Conservation (phyloP, 2,888 invertebrate species). For the Drosophila prostipennis region DNA sequence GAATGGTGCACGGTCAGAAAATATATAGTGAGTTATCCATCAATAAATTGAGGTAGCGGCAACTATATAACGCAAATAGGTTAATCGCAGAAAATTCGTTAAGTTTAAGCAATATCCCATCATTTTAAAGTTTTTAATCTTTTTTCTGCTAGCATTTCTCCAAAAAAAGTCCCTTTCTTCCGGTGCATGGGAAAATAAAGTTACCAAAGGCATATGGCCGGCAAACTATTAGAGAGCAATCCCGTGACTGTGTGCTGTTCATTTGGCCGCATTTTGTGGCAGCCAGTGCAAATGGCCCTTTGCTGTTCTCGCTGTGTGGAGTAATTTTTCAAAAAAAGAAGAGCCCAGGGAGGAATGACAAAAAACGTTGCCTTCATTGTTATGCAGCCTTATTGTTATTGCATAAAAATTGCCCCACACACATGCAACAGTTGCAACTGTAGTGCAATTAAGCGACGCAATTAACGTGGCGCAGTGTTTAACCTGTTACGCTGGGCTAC, state of each 20-base stretch:
- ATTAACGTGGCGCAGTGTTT: constrained; percentile 79
- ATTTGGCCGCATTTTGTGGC: constrained; percentile 78
- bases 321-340: constrained; percentile 69
- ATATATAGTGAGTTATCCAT: not conserved
- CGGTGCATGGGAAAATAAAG: not conserved
- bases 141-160: not conserved
- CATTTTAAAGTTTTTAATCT: not conserved
- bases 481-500: constrained; percentile 74
- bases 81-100: not conserved
- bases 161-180: not conserved
- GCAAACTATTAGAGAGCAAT: constrained; percentile 76
- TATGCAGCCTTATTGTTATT: constrained; percentile 80
- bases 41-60: not conserved
- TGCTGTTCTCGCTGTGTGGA: constrained; percentile 56
- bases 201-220: constrained; percentile 37
- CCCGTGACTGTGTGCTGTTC: constrained; percentile 65
- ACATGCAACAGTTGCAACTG: constrained; percentile 76
- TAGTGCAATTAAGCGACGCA: constrained; percentile 79
- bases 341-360: not conserved
- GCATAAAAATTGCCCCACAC: constrained; percentile 72
- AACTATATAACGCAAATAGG: not conserved
- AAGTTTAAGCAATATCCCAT: not conserved
- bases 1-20: constrained; percentile 17
- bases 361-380: constrained; percentile 62
- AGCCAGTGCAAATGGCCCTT: constrained; percentile 66